A percentile compares a stretch with the other conserved stretches of the same genome.
Evolutionary conservation across 2,113 vertebrate species (phyloP).

Genomic region (Coregonus clupeaformis): DNA sequence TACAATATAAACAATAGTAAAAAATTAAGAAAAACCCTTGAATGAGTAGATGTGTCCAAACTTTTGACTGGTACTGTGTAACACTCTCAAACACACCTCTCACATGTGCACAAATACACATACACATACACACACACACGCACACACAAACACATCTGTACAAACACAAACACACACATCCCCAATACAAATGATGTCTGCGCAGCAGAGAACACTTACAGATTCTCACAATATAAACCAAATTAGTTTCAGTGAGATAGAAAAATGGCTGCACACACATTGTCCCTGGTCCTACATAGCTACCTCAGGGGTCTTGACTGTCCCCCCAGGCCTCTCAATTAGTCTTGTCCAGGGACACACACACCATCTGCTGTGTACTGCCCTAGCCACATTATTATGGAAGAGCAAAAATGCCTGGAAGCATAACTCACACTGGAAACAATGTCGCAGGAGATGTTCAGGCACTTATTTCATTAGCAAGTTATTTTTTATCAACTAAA

Average conservation of each 20-base stretch:
- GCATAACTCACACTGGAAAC: not conserved
- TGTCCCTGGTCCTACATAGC: not conserved
- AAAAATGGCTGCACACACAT: not conserved
- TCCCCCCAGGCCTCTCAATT: constrained; percentile 14
- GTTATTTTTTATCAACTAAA: too few relatives aligned
- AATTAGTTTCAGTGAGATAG: too few relatives aligned
- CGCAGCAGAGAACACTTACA: too few relatives aligned
- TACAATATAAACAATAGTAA: too few relatives aligned
- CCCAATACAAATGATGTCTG: too few relatives aligned
- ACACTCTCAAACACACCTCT: constrained; percentile 11
- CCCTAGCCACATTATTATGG: constrained; percentile 1
- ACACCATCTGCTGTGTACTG: constrained; percentile 25
- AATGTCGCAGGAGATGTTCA: not conserved
- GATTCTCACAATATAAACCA: too few relatives aligned
- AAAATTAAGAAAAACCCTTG: too few relatives aligned
- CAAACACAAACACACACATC: not conserved
- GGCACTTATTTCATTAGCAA: too few relatives aligned
- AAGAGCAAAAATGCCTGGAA: not conserved
- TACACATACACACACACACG: not conserved
- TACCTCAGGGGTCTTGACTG: constrained; percentile 15
- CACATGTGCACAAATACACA: not conserved
- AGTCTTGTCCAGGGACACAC: constrained; percentile 23
- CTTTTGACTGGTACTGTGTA: too few relatives aligned
- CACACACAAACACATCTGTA: not conserved
- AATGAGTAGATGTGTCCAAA: too few relatives aligned